Percentiles rank a stretch among this genome's conserved stretches.
phyloP scores from a whole-genome alignment of 2,888 invertebrate genomes.

The Aphodius granarius region DNA sequence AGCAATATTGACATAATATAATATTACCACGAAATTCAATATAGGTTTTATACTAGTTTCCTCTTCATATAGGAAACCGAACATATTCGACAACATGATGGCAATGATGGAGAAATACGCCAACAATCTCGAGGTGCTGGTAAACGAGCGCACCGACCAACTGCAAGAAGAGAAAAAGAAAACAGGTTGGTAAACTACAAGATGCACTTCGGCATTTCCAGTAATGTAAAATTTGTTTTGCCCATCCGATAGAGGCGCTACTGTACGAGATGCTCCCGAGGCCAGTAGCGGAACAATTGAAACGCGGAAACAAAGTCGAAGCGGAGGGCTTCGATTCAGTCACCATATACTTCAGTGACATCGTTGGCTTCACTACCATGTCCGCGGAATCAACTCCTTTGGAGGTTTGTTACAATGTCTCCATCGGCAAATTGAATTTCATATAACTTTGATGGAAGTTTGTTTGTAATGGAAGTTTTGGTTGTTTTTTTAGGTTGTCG shows the following conservation, averaged over 20 bases:
- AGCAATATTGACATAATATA: no score
- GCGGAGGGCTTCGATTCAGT: constrained; percentile 90
- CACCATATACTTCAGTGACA: constrained; percentile 94
- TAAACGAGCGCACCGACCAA: constrained; percentile 92
- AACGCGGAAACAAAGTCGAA: constrained; percentile 85
- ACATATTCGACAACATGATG: constrained; percentile 98
- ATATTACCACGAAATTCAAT: background rate
- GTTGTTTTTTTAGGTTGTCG: constrained; percentile 73
- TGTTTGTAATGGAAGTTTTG: background rate
- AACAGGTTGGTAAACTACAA: constrained; percentile 63
- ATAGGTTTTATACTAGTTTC: background rate
- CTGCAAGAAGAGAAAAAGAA: constrained; percentile 95
- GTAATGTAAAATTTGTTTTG: constrained; percentile 1
- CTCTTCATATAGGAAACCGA: constrained; percentile 71
- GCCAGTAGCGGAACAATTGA: constrained; percentile 90
- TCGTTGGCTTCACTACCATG: constrained; percentile 91
- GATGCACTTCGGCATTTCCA: background rate
- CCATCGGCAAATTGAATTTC: background rate
- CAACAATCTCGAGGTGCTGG: constrained; percentile 89
- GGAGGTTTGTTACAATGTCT: constrained; percentile 62
- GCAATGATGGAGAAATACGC: constrained; percentile 98
- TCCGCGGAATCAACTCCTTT: constrained; percentile 89
- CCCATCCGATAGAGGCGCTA: constrained; percentile 66
- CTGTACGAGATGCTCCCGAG: constrained; percentile 86
- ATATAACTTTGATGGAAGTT: background rate